A percentile compares a stretch with the other conserved stretches of the same genome.
phyloP scores from a whole-genome alignment of 1,140 invertebrate species.

The Apis mellifera region Amel_HAv3.1 CM009931.2:3245501-3246000 shows the following conservation, averaged over 20 bases:
- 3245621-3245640: not conserved
- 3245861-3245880: no score
- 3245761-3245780: no score
- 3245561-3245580: not conserved
- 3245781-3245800: no score
- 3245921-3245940: not conserved
- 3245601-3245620: not conserved
- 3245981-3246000: not conserved
- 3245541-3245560: not conserved
- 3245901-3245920: no score
- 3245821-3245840: no score
- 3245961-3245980: not conserved
- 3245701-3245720: not conserved
- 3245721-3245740: not conserved
- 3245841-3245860: no score
- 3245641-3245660: not conserved
- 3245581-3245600: not conserved
- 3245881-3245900: no score
- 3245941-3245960: not conserved
- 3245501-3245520: not conserved
- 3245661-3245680: no score
- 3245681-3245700: not conserved
- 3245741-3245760: no score
- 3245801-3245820: no score
- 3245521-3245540: not conserved